Base-by-base conservation (phyloP, 2,888 invertebrate species). In the Agrypnus murinus region DNA sequence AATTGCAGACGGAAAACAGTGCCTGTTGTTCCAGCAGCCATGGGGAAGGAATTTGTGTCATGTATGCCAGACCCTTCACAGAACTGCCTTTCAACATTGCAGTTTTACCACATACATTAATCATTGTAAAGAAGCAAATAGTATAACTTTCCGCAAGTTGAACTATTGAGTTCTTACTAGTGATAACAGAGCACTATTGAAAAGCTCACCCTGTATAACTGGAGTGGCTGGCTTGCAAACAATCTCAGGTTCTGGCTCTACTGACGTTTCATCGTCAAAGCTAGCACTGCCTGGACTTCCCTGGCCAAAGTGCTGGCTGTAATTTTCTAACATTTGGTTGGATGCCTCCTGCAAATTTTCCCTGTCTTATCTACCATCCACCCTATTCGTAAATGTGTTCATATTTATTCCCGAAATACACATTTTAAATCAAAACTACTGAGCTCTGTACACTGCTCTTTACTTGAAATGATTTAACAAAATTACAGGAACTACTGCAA, bases 1-100 rank as follows among this genome's bases (percentile, higher is more conserved):
- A 93, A 94, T 81, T 92, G 89, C 79, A 94, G 92, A 79, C 93
- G 91, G 90, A 93, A 94, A 84, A 93, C 92, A 78, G 93, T 93
- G 78, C 92, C 92, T 76, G 90, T 88, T 53, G 87, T 82, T 76
- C 89, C 89, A 74, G 89, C 87, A 69, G 81, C 82, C 75, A 84
- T 87, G 84, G 84, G 81, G 75, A 82, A 80, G 71, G 78, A 87
- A 73, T 75, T 74, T 65, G 78, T 71, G 78, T 80, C 80, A 78
- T 81, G 79, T 75, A 78, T 78, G 65, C 79, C 79, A 77, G 80
- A 78, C 74, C 81, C 82, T 77, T 84, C 83, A 82, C 76, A 80
- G 78, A 82, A 81, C 80, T 73, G 72, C 72, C 69, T 69, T 72
- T 72, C 68, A 68, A 72, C 60, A 72, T 72, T 72, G 72, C 72